These are phyloP conservation scores for Campopleginae sp. DNA, from an alignment of 2,888 invertebrate species.

Conservation along the genomic window DNA sequence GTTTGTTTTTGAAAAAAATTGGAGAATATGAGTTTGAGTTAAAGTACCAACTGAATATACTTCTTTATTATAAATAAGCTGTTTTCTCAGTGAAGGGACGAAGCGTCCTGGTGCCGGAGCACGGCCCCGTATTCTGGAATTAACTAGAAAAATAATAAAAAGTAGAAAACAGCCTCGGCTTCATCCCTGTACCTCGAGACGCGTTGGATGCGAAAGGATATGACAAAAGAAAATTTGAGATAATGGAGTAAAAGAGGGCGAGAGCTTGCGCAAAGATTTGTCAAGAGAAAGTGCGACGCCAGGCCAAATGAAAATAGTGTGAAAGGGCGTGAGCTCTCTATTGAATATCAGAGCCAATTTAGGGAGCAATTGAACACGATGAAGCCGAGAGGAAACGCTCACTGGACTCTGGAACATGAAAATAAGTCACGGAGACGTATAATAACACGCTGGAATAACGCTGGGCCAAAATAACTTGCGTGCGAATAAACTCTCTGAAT, in stretches of 20 bases:
- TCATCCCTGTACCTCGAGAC: background rate
- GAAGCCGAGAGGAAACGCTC: background rate
- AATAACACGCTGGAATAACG: background rate
- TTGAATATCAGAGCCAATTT: constrained; percentile 62
- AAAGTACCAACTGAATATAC: no score
- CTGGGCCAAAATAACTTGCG: no score
- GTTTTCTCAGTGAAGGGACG: constrained; percentile 8
- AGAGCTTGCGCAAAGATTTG: constrained; percentile 4
- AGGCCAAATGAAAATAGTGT: background rate
- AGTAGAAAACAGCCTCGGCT: background rate
- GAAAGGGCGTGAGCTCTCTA: constrained; percentile 24
- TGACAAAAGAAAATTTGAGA: constrained; percentile 49
- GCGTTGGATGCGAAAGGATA: constrained; percentile 42
- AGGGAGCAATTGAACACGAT: constrained; percentile 51
- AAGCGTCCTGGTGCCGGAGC: constrained; percentile 33
- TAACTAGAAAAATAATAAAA: background rate
- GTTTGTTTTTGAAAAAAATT: no score
- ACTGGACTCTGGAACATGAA: background rate
- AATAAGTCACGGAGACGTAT: background rate
- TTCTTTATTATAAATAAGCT: no score
- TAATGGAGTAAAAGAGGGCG: constrained; percentile 50
- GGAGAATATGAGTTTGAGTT: no score
- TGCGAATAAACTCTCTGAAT: no score
- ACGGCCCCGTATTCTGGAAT: constrained; percentile 18
- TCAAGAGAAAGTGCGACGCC: background rate